phyloP scores from a whole-genome alignment of 2,888 invertebrate genomes.

The Pseudanteris insignis region DNA sequence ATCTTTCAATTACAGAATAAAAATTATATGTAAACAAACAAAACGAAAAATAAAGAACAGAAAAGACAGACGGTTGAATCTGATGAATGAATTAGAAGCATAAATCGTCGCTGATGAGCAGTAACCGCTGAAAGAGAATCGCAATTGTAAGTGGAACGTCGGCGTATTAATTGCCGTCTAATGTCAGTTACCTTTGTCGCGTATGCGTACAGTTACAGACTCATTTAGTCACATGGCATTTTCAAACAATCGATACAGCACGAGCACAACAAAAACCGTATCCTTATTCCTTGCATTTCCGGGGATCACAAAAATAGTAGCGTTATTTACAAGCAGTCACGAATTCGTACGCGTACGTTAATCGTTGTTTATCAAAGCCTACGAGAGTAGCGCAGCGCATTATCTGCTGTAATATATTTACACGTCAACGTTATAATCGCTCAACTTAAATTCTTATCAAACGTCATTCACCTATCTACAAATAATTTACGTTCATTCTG shows the following conservation, averaged over 20 bases:
- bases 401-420: conserved; percentile 4
- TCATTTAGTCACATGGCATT: too few relatives aligned
- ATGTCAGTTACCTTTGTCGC: conserved; percentile 29
- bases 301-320: too few relatives aligned
- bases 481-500: conserved; percentile 1
- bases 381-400: not conserved
- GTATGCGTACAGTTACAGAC: too few relatives aligned
- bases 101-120: conserved; percentile 7
- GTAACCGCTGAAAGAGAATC: conserved; percentile 12
- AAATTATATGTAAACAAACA: too few relatives aligned
- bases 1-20: too few relatives aligned
- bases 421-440: not conserved
- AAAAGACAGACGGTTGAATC: conserved; percentile 10
- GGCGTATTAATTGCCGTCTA: conserved; percentile 23
- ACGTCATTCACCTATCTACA: conserved; percentile 6
- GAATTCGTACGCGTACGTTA: conserved; percentile 5
- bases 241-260: too few relatives aligned
- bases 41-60: conserved; percentile 3
- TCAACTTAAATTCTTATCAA: conserved; percentile 4
- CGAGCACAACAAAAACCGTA: too few relatives aligned
- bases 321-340: too few relatives aligned
- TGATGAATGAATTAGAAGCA: conserved; percentile 10
- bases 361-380: conserved; percentile 8
- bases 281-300: too few relatives aligned
- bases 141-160: conserved; percentile 22